These are phyloP conservation scores for Macrophya annulata DNA, from an alignment of 2,888 invertebrate species.

Conservation along the genomic window DNA sequence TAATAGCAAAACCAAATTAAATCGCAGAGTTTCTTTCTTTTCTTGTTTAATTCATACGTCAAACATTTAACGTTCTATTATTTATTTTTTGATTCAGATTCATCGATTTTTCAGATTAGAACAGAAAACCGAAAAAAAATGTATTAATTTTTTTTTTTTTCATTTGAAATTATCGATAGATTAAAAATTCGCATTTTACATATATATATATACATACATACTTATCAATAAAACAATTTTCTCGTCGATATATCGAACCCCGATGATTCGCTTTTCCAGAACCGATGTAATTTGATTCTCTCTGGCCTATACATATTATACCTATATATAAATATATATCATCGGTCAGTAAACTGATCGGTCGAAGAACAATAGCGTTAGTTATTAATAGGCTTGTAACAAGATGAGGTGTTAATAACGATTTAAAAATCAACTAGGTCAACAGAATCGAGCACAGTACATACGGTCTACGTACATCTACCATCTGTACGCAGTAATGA, in stretches of 20 bases:
- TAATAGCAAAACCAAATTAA: background rate
- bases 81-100: too few relatives aligned
- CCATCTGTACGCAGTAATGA: background rate
- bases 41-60: too few relatives aligned
- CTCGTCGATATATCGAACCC: background rate
- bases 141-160: background rate
- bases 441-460: background rate
- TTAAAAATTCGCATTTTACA: too few relatives aligned
- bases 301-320: background rate
- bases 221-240: background rate
- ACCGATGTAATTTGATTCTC: background rate
- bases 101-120: background rate
- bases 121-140: too few relatives aligned
- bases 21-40: background rate
- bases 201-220: background rate
- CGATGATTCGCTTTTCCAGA: background rate
- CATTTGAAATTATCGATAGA: background rate
- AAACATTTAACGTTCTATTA: too few relatives aligned
- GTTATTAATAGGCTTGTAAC: background rate
- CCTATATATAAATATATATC: background rate
- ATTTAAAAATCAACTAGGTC: conserved; percentile 5
- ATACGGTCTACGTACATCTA: background rate
- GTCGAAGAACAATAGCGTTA: background rate
- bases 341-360: background rate
- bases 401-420: background rate